Conservation (phyloP, 2,113 vertebrate species). For the Lepus europaeus region DNA sequence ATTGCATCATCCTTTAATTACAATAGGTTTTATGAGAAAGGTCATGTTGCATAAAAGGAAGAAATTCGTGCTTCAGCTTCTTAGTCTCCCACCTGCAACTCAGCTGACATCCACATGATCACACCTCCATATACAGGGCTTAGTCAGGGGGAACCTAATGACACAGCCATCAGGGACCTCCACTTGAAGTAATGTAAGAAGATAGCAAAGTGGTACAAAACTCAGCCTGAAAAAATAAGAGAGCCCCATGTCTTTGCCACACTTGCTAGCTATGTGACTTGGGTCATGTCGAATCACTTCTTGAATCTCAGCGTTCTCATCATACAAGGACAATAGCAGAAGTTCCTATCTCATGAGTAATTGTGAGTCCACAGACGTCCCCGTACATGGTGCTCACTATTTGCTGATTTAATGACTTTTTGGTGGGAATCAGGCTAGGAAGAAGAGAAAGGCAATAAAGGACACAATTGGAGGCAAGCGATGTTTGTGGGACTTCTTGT, state of each 20-base stretch:
- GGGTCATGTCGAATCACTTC: background rate
- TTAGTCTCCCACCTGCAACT: background rate
- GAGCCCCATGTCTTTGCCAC: background rate
- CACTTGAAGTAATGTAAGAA: background rate
- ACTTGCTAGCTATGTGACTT: background rate
- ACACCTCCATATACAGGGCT: too few relatives aligned
- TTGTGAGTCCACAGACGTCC: background rate
- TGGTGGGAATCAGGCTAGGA: background rate
- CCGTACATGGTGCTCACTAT: too few relatives aligned
- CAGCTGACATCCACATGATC: rapidly evolving
- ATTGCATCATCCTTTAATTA: background rate
- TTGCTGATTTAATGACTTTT: background rate
- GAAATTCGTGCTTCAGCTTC: too few relatives aligned
- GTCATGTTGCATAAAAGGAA: rapidly evolving
- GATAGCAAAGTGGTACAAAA: background rate
- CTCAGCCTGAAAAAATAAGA: background rate
- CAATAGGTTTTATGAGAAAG: rapidly evolving
- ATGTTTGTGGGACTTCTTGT: background rate
- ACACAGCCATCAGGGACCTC: background rate
- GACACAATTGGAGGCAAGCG: background rate
- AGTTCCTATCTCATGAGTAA: background rate
- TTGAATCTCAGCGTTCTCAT: background rate
- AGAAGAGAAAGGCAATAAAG: background rate
- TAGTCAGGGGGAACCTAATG: too few relatives aligned
- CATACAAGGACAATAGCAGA: background rate